Evolutionary conservation across 2,113 vertebrate genomes (phyloP).

Genomic region (Heterochromis multidens): DNA sequence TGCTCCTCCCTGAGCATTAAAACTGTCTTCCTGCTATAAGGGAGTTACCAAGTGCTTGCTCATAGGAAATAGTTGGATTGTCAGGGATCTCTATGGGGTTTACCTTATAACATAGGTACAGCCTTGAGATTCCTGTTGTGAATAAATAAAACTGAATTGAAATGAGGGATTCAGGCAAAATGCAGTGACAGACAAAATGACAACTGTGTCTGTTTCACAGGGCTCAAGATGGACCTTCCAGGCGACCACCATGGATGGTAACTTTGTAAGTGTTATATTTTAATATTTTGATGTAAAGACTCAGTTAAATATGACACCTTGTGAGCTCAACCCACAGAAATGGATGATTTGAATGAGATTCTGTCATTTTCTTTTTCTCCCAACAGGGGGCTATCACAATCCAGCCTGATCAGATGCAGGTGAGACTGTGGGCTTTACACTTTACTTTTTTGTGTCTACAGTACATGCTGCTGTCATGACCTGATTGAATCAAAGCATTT

Average conservation of each 20-base stretch:
- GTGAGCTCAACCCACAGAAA: background rate
- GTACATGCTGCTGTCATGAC: background rate
- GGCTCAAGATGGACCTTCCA: constrained; percentile 98
- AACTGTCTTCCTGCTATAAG: too few species aligned
- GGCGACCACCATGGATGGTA: constrained; percentile 87
- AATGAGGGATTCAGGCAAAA: background rate
- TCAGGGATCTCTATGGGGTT: too few species aligned
- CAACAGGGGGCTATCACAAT: constrained; percentile 80
- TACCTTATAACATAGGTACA: background rate
- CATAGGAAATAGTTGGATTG: too few species aligned
- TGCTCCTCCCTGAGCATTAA: too few species aligned
- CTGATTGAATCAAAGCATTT: background rate
- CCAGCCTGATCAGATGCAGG: constrained; percentile 97
- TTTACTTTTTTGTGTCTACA: too few species aligned
- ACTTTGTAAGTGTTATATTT: constrained; percentile 80
- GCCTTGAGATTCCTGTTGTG: background rate
- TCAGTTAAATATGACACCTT: background rate
- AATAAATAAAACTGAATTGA: background rate
- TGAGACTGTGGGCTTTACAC: constrained; percentile 40
- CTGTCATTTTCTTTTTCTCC: background rate
- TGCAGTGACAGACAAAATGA: background rate
- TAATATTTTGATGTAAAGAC: background rate
- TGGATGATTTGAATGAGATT: background rate
- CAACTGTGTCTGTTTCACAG: constrained; percentile 61
- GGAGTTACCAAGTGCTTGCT: too few species aligned